Percentiles rank a stretch among this genome's conserved stretches.
Evolutionary conservation across 2,113 vertebrate species (phyloP).

Genomic region (Vireo altiloquus): DNA sequence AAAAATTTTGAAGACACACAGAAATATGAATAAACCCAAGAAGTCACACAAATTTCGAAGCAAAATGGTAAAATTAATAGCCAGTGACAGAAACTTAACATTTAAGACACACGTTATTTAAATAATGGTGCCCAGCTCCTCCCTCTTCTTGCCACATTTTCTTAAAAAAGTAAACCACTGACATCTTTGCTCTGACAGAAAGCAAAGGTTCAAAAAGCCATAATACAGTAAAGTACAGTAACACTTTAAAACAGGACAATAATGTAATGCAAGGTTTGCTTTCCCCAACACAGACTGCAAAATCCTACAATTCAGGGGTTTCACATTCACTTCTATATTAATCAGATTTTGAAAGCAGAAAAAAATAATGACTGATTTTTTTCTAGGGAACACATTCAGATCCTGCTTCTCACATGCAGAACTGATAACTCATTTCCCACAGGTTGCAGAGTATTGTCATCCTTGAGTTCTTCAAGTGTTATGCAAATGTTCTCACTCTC

Average conservation of each 20-base stretch:
- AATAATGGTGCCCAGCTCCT: background rate
- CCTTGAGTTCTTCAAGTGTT: background rate
- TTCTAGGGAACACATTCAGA: background rate
- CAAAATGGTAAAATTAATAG: background rate
- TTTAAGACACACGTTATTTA: background rate
- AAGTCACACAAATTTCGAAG: background rate
- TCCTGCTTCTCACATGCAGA: background rate
- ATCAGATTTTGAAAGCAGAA: background rate
- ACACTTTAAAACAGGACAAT: background rate
- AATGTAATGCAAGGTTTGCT: background rate
- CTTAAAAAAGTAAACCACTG: background rate
- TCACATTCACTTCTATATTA: background rate
- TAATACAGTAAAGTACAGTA: background rate
- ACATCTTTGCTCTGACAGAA: background rate
- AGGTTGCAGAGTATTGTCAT: background rate
- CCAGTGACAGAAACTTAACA: background rate
- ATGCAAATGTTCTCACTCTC: background rate
- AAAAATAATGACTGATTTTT: background rate
- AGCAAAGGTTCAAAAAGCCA: background rate
- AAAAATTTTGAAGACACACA: background rate
- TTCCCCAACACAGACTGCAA: rapidly evolving
- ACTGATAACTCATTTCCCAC: background rate
- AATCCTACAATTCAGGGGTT: background rate
- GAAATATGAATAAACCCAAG: background rate
- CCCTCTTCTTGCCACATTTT: background rate